Evolutionary conservation across 2,888 invertebrate species (phyloP).

Genomic region (Emmelina monodactyla): DNA sequence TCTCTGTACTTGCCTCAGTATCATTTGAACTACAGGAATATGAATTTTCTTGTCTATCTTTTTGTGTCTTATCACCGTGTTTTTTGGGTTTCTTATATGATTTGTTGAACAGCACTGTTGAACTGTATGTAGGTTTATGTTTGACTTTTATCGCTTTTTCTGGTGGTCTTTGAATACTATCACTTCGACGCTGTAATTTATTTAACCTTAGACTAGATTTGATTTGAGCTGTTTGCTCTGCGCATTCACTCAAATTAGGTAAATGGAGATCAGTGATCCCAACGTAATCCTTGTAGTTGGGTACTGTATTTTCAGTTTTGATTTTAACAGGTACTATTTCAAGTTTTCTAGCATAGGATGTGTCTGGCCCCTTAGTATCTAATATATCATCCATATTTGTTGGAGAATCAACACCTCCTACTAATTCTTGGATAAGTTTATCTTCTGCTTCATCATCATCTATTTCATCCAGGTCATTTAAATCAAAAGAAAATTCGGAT

Average conservation of each 20-base stretch:
- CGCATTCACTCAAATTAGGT: constrained; percentile 32
- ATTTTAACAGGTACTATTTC: constrained; percentile 56
- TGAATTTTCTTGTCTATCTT: constrained; percentile 52
- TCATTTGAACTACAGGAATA: constrained; percentile 68
- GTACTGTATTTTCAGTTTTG: constrained; percentile 29
- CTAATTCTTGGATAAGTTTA: constrained; percentile 48
- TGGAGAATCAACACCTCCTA: constrained; percentile 52
- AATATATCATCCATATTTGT: constrained; percentile 36
- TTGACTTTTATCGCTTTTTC: constrained; percentile 50
- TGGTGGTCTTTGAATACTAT: constrained; percentile 48
- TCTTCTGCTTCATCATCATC: constrained; percentile 47
- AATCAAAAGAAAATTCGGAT: constrained; percentile 45
- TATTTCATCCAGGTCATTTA: constrained; percentile 27
- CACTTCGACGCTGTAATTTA: constrained; percentile 48
- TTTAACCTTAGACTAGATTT: constrained; percentile 51
- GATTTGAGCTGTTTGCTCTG: constrained; percentile 50
- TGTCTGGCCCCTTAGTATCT: constrained; percentile 54
- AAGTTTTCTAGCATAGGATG: constrained; percentile 41
- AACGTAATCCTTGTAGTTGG: constrained; percentile 42
- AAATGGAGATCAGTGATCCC: constrained; percentile 45
- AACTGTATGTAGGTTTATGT: constrained; percentile 35
- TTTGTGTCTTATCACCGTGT: constrained; percentile 25
- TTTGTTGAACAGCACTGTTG: constrained; percentile 34
- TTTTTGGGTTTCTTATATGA: constrained; percentile 27
- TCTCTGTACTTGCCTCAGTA: constrained; percentile 58